These are phyloP conservation scores for Hydractinia symbiolongicarpus DNA, from an alignment of 30 jellyfish, hydroid and myxozoan genomes.

Conservation along the genomic window DNA sequence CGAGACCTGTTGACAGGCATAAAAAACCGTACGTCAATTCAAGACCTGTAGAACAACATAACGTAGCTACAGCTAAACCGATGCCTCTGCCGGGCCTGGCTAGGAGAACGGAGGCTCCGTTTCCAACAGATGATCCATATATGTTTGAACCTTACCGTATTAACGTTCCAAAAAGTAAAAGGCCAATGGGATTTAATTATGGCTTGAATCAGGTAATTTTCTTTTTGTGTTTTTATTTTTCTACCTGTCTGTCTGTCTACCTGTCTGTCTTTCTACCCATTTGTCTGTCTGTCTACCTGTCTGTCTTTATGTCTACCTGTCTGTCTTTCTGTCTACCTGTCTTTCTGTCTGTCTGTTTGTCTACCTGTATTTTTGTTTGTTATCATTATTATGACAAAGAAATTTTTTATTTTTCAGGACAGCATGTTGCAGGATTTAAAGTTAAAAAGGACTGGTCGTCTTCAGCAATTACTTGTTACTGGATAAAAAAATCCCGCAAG, in stretches of 20 bases:
- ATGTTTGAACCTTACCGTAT: not conserved
- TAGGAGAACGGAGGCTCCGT: not conserved
- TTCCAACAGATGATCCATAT: constrained; percentile 1
- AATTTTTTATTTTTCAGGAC: constrained; percentile 36
- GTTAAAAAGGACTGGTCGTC: constrained; percentile 76
- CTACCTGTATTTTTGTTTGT: not conserved
- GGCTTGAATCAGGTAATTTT: constrained; percentile 22
- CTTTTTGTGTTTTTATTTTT: not conserved
- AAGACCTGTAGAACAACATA: no score
- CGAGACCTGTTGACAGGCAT: no score
- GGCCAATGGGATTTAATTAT: constrained; percentile 30
- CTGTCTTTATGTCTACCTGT: not conserved
- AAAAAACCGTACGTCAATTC: no score
- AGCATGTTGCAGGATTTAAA: constrained; percentile 65
- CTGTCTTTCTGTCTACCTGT: not conserved
- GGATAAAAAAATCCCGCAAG: not conserved
- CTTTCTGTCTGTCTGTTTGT: no score
- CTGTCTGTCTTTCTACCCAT: not conserved
- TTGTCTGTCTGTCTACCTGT: not conserved
- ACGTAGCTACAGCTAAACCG: not conserved
- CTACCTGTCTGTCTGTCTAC: not conserved
- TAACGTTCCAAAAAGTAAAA: constrained; percentile 22
- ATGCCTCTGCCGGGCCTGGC: constrained; percentile 1
- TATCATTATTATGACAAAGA: not conserved
- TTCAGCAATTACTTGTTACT: constrained; percentile 41